Conservation (phyloP, 2,888 invertebrate species). For the Cecidostiba fungosa region DNA sequence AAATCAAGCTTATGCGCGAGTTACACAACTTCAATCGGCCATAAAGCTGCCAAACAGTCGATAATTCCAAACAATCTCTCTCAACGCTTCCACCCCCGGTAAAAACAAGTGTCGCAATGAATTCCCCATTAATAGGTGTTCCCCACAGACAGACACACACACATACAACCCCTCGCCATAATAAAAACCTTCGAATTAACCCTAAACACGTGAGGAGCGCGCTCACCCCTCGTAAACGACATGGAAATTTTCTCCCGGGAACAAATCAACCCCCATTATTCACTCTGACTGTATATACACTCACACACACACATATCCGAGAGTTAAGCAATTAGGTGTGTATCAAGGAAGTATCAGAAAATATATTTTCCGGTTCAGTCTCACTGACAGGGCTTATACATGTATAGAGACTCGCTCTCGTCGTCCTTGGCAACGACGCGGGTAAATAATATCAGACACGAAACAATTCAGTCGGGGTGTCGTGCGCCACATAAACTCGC, state of each 20-base stretch:
- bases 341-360: conserved; percentile 60
- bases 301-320: background rate
- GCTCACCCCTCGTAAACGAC: background rate
- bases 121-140: conserved; percentile 10
- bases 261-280: conserved; percentile 45
- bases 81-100: background rate
- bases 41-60: background rate
- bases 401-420: background rate
- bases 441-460: conserved; percentile 72
- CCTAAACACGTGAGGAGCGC: conserved; percentile 1
- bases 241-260: conserved; percentile 28
- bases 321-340: conserved; percentile 55
- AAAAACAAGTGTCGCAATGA: conserved; percentile 2
- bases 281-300: background rate
- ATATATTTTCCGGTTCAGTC: conserved; percentile 55
- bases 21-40: background rate
- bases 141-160: background rate
- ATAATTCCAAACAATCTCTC: conserved; percentile 1
- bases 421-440: conserved; percentile 68
- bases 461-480: conserved; percentile 57
- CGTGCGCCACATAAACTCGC: conserved; percentile 31
- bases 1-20: background rate
- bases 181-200: background rate
- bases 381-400: conserved; percentile 18
- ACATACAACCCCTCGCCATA: background rate